phyloP scores from a whole-genome alignment of 1,140 invertebrate species.

The Anadara kagoshimensis region DNA sequence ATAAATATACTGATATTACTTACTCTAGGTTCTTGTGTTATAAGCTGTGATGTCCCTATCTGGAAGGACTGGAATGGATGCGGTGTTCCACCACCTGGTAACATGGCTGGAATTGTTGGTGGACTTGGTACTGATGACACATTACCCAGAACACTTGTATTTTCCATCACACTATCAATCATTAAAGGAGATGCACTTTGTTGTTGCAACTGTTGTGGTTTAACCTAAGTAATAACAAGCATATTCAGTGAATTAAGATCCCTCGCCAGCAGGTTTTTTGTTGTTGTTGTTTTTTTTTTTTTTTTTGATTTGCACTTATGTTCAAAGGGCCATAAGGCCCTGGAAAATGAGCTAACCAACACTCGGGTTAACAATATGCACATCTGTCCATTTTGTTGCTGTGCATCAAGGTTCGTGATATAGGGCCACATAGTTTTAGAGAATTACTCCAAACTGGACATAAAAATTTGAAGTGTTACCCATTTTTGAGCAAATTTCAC shows the following conservation, averaged over 20 bases:
- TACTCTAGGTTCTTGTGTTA: conserved; percentile 64
- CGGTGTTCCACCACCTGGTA: conserved; percentile 2
- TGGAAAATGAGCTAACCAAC: too few relatives aligned
- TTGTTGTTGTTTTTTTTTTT: too few relatives aligned
- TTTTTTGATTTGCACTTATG: too few relatives aligned
- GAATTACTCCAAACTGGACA: too few relatives aligned
- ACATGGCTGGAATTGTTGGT: conserved; percentile 18
- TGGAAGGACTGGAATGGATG: conserved; percentile 70
- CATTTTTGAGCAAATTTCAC: too few relatives aligned
- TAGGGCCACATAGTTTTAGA: too few relatives aligned
- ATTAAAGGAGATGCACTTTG: conserved; percentile 1
- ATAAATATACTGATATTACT: conserved; percentile 16
- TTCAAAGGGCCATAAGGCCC: too few relatives aligned
- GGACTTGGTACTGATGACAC: conserved; percentile 15
- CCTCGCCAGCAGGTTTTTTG: not conserved
- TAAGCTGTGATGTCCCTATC: conserved; percentile 57
- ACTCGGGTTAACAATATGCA: too few relatives aligned
- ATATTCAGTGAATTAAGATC: not conserved
- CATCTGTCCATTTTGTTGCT: too few relatives aligned
- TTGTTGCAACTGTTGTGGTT: conserved; percentile 80
- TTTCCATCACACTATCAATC: not conserved
- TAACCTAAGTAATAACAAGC: conserved; percentile 74
- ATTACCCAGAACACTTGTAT: conserved; percentile 57
- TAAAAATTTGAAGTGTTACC: too few relatives aligned
- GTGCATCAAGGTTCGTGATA: too few relatives aligned